Base-by-base conservation (phyloP, 2,797 vertebrate species). In the Anguilla pacifica region DNA sequence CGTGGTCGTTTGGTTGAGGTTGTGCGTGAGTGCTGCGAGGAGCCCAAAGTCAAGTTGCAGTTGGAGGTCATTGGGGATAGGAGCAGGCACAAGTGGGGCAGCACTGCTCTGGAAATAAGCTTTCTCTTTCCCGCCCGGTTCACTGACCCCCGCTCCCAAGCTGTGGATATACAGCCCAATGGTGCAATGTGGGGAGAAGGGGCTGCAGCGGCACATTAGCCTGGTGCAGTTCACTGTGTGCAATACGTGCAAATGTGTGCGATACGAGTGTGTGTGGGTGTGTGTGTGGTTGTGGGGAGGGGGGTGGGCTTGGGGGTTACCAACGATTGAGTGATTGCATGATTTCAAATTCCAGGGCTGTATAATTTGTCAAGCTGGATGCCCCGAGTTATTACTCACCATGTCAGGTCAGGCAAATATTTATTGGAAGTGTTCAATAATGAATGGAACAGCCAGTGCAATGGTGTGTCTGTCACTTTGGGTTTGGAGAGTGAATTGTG, bases 341-440 rank as follows among this genome's bases (percentile, higher is more conserved):
- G 59, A 87, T 90, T 90, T 92, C 91, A 92, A 90, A 90, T 90
- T 92, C 7, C 7, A 57, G 7, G 31, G 84, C 77, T 4, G 81
- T 57, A 46, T 89, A 85, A 91, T 92, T 93, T 93, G 91, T 94
- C 88, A 92, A 85, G 88, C 91, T 90, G 83, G 89, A 72, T 84
- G 74, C 85, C 46, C 46, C 91, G 89, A 91, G 90, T 94, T 94
- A 91, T 93, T 93, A 88, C 92, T 91, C 93, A 90, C 83, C 84
- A 90, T 82, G 83, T 90, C 86, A 91, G 93, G 92, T 94, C 92
- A 92, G 94, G 93, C 93, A 95, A 94, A 94, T 95, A 93, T 95
- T 96, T 95, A 95, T 93, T 92, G 92, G 89, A 84, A 92, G 89
- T 86, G 39, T 93, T 95, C 92, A 94, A 93, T 95, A 95, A 95